A percentile compares a stretch with the other conserved stretches of the same genome.
Evolutionary conservation across 2,888 invertebrate genomes (phyloP).

Genomic region (Erebia epiphron): DNA sequence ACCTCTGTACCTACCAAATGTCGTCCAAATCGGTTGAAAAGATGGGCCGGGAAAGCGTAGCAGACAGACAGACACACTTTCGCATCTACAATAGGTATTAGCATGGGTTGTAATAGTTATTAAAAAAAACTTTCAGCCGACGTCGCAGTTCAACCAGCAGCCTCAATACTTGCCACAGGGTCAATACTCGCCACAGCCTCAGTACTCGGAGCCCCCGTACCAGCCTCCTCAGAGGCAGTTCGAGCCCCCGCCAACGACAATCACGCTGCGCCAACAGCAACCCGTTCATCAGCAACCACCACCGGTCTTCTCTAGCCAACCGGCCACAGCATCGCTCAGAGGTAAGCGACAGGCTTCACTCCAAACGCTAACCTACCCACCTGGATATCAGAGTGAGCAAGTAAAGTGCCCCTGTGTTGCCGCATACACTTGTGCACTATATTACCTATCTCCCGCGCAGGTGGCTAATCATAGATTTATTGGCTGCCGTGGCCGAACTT

Average conservation of each 20-base stretch:
- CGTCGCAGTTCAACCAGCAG: slow-evolving; percentile 49
- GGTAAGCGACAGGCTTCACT: slow-evolving; percentile 62
- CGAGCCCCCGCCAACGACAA: slow-evolving; percentile 86
- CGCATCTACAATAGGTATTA: not conserved
- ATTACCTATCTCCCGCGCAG: too few relatives aligned
- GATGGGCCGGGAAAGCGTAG: too few relatives aligned
- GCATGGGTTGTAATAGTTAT: not conserved
- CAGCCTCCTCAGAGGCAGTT: slow-evolving; percentile 82
- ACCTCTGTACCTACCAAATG: too few relatives aligned
- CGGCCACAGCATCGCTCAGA: slow-evolving; percentile 88
- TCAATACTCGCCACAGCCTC: slow-evolving; percentile 53
- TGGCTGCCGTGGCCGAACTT: too few relatives aligned
- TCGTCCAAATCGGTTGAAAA: too few relatives aligned
- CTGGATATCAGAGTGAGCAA: too few relatives aligned
- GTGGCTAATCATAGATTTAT: too few relatives aligned
- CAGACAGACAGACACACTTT: too few relatives aligned
- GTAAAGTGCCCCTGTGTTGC: too few relatives aligned
- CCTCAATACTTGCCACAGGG: slow-evolving; percentile 51
- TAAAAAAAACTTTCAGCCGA: slow-evolving; percentile 45
- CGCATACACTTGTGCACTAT: too few relatives aligned
- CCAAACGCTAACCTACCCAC: too few relatives aligned
- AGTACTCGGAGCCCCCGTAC: slow-evolving; percentile 71
- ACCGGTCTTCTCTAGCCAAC: slow-evolving; percentile 90
- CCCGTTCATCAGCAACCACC: slow-evolving; percentile 90
- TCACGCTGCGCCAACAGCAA: slow-evolving; percentile 88